Conservation (phyloP, 2,113 vertebrate genomes). For the Uropsilus gracilis region DNA sequence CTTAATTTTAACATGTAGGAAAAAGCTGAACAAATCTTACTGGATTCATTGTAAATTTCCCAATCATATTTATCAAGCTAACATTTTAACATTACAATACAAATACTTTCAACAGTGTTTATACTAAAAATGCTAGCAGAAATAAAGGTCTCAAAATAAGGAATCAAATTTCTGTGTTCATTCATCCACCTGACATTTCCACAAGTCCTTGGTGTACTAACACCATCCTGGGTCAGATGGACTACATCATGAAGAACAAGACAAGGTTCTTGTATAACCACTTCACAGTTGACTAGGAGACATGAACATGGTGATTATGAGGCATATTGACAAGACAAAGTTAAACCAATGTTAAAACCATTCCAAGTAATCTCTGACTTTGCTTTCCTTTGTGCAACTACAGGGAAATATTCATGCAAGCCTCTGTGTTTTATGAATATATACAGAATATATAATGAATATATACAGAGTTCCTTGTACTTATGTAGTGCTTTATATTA, state of each 20-base stretch:
- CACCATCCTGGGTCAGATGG: background rate
- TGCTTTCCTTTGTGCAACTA: background rate
- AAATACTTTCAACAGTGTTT: background rate
- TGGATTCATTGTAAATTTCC: conserved; percentile 25
- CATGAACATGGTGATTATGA: background rate
- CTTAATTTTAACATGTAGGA: conserved; percentile 57
- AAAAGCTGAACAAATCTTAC: background rate
- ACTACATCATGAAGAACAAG: background rate
- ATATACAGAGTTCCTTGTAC: background rate
- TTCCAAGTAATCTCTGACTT: background rate
- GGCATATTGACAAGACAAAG: conserved; percentile 7
- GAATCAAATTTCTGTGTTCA: background rate
- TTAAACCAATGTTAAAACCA: background rate
- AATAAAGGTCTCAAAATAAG: conserved; percentile 22
- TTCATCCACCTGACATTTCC: background rate
- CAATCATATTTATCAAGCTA: conserved; percentile 4
- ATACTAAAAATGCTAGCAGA: conserved; percentile 14
- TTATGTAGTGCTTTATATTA: background rate
- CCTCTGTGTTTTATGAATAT: background rate
- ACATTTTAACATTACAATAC: background rate
- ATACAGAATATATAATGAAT: background rate
- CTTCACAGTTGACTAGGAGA: background rate
- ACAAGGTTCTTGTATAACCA: background rate
- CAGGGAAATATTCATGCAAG: background rate
- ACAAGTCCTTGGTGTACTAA: background rate